phyloP scores from a whole-genome alignment of 2,888 invertebrate genomes.

The Nasonovia ribisnigri region DNA sequence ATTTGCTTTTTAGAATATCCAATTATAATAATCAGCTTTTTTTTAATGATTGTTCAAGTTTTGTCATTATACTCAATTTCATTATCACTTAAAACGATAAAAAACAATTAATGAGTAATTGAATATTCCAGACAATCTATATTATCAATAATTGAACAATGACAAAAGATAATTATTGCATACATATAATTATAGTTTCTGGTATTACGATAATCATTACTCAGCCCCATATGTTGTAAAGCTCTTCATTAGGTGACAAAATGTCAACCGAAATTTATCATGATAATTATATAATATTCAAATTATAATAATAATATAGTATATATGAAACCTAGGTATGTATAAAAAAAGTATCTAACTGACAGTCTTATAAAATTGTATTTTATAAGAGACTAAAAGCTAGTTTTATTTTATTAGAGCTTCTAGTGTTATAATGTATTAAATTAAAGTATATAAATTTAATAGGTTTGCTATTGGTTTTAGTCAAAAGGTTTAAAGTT shows the following conservation, averaged over 20 bases:
- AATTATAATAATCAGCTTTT: neutral
- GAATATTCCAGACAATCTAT: constrained; percentile 16
- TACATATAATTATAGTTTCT: neutral
- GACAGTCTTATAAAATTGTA: neutral
- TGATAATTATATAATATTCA: neutral
- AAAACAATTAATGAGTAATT: neutral
- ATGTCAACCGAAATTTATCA: neutral
- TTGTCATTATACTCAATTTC: neutral
- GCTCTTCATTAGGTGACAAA: neutral
- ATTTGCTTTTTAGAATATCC: neutral
- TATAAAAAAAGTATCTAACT: neutral
- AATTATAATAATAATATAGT: neutral
- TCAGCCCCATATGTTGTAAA: neutral
- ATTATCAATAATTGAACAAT: constrained; percentile 14
- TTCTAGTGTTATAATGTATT: neutral
- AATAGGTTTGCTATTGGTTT: too few relatives aligned
- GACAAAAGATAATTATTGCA: neutral
- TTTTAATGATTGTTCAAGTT: neutral
- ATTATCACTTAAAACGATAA: neutral
- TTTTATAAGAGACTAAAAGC: neutral
- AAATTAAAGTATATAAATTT: too few relatives aligned
- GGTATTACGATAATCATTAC: neutral
- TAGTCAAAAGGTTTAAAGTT: neutral
- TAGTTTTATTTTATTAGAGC: neutral
- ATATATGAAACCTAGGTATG: neutral